These are phyloP conservation scores for Lophura swinhoii DNA, from an alignment of 2,797 vertebrate species.

Conservation along the genomic window DNA sequence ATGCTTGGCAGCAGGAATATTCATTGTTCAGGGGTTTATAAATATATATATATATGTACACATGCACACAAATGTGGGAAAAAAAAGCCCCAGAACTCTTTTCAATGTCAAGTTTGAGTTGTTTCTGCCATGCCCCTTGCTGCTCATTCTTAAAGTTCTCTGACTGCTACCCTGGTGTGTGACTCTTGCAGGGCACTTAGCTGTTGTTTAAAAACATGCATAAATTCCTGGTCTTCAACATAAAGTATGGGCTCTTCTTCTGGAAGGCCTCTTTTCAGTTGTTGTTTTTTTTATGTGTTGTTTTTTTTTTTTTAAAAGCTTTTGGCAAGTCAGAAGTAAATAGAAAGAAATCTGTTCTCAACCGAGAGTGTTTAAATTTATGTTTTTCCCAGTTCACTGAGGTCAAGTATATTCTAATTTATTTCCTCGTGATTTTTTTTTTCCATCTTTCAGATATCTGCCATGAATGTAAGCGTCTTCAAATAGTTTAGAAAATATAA, in stretches of 20 bases:
- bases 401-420: conserved; percentile 69
- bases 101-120: conserved; percentile 59
- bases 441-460: conserved; percentile 60
- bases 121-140: background rate
- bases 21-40: conserved; percentile 79
- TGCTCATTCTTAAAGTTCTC: background rate
- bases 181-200: conserved; percentile 36
- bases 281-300: background rate
- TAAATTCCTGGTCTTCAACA: background rate
- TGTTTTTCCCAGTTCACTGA: background rate
- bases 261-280: background rate
- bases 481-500: conserved; percentile 55
- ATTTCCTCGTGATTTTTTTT: conserved; percentile 57
- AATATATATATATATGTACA: conserved; percentile 32
- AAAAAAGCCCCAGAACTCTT: conserved; percentile 41
- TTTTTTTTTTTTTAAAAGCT: background rate
- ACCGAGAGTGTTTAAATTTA: background rate
- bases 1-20: conserved; percentile 76
- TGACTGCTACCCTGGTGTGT: conserved; percentile 34
- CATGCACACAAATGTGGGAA: background rate
- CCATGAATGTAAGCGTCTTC: conserved; percentile 54
- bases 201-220: background rate
- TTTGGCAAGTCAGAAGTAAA: background rate
- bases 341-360: background rate
- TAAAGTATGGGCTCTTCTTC: conserved; percentile 3